Percentiles rank a stretch among this genome's conserved stretches.
These are phyloP conservation scores for Nudaria mundana DNA, from an alignment of 2,888 invertebrate species.

Conservation along the genomic window DNA sequence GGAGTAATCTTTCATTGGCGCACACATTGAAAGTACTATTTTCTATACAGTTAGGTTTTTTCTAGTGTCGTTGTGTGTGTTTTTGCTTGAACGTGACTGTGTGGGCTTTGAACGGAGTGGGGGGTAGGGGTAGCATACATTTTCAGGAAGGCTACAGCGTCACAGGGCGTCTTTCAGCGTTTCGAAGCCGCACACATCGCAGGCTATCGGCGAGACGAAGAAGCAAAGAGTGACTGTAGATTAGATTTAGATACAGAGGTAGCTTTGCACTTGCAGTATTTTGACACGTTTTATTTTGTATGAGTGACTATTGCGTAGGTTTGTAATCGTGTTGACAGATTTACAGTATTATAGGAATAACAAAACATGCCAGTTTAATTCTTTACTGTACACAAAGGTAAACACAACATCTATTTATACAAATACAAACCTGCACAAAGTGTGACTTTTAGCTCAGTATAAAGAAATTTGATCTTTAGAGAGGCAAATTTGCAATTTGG, in stretches of 20 bases:
- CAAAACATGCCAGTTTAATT: too few relatives aligned
- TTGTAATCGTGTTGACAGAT: too few relatives aligned
- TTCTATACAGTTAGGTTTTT: constrained; percentile 59
- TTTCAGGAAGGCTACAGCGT: constrained; percentile 76
- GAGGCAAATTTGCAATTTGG: too few relatives aligned
- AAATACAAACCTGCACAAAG: too few relatives aligned
- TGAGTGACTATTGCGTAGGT: too few relatives aligned
- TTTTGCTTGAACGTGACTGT: constrained; percentile 34
- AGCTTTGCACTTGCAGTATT: neutral
- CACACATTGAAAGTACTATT: constrained; percentile 46
- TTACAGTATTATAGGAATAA: too few relatives aligned
- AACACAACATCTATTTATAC: too few relatives aligned
- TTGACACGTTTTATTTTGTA: too few relatives aligned
- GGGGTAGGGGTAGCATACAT: constrained; percentile 59
- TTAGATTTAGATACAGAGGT: constrained; percentile 26
- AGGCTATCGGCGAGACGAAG: constrained; percentile 78
- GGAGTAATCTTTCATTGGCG: constrained; percentile 64
- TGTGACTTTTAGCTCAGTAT: too few relatives aligned
- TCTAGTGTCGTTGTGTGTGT: constrained; percentile 48
- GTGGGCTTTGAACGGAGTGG: constrained; percentile 28
- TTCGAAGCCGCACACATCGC: constrained; percentile 76
- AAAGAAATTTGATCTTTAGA: too few relatives aligned
- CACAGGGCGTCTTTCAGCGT: constrained; percentile 79
- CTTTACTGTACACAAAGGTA: too few relatives aligned
- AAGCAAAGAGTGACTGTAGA: constrained; percentile 67